Base-by-base conservation (phyloP, 2,888 invertebrate species). In the Dryocosmus kuriphilus region DNA sequence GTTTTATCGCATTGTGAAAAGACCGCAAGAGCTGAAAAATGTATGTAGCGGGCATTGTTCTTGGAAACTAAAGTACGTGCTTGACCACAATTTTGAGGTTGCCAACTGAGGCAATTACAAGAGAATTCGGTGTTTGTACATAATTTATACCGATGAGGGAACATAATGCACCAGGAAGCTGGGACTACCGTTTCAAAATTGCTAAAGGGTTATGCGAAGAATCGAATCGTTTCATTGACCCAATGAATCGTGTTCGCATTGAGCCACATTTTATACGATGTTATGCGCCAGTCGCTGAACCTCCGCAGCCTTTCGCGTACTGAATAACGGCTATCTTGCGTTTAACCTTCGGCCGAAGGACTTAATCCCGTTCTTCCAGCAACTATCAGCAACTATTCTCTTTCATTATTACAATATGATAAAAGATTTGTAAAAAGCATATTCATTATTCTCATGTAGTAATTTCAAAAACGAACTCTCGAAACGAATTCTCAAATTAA, bases 341-440 rank as follows among this genome's bases (percentile, higher is more conserved):
- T 74, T 81, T 83, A 85, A 85, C 83, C 86, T 86, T 85, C 85
- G 82, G 76, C 79, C 82, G 82, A 81, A 84, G 79, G 82, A 82
- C 83, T 86, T 74, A 60, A 76, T 78, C 80, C 76, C 81, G 82
- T 82, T 83, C 8, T 11, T 22, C 24, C 24, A 16, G 16, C 41
- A 38, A 38, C 63, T 63, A 24, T 41, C 16, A n/a, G n/a, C n/a
- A n/a, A n/a, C n/a, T n/a, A n/a, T 16, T 41, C 24, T 16, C 14
- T 41, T 27, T 41, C 16, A 22, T 24, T 41, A 24, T 24, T 24
- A 16, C 24, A 19, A 63, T 22, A 8, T 3, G n/a, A n/a, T 19
- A 55, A 55, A 55, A 9, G 55, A 22, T 22, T 22, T 22, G 22
- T 9, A 22, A 8, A 8, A n/a, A n/a, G 8, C 2, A 55, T 22